Evolutionary conservation across 2,888 invertebrate genomes (phyloP).

Genomic region (Plutella xylostella): DNA sequence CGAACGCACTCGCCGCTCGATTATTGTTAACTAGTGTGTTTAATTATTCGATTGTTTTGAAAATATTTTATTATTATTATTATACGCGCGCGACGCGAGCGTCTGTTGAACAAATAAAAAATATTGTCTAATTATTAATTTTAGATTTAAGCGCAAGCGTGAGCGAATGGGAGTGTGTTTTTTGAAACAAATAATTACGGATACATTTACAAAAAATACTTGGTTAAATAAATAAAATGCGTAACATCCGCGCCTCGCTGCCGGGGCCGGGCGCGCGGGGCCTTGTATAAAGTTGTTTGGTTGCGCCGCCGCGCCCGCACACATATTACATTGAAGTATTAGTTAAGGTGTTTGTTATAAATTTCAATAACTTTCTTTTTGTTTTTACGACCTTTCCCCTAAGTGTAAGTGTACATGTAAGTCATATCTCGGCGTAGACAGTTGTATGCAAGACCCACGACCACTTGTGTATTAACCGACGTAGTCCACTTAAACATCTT

Average conservation of each 20-base stretch:
- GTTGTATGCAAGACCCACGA: conserved; percentile 45
- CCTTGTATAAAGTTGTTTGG: conserved; percentile 57
- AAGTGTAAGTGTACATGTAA: conserved; percentile 66
- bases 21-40: conserved; percentile 70
- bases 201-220: not conserved
- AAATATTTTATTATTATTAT: conserved; percentile 66
- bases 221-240: conserved; percentile 40
- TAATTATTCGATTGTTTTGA: conserved; percentile 71
- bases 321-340: conserved; percentile 59
- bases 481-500: conserved; percentile 47
- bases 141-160: conserved; percentile 66
- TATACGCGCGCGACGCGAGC: conserved; percentile 56
- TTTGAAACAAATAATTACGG: conserved; percentile 33
- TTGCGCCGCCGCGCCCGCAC: conserved; percentile 32
- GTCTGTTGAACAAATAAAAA: conserved; percentile 69
- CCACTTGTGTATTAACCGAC: conserved; percentile 50
- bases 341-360: conserved; percentile 70
- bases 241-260: too few species aligned
- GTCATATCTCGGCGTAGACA: conserved; percentile 66
- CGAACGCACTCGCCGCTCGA: conserved; percentile 20
- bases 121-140: conserved; percentile 70
- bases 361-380: conserved; percentile 65
- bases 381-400: conserved; percentile 67
- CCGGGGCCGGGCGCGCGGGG: conserved; percentile 15
- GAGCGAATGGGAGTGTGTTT: conserved; percentile 68